Evolutionary conservation across 2,113 vertebrate genomes (phyloP).

Genomic region (Eulacestoma nigropectus): DNA sequence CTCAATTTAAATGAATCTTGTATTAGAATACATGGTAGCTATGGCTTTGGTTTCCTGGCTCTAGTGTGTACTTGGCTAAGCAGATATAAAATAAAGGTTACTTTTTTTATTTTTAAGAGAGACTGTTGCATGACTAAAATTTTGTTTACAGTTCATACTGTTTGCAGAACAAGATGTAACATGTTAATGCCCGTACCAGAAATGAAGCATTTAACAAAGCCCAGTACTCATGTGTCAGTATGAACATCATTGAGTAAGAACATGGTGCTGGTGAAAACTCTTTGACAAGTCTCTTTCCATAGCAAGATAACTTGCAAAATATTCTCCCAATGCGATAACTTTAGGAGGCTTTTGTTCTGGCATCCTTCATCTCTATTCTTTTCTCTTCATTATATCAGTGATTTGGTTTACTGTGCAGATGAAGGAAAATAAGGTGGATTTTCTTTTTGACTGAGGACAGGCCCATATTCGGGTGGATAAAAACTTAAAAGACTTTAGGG

Average conservation of each 20-base stretch:
- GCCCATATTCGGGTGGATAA: neutral
- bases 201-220: neutral
- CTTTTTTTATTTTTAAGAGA: neutral
- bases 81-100: neutral
- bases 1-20: neutral
- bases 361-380: neutral
- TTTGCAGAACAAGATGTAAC: neutral
- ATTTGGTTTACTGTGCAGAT: neutral
- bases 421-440: neutral
- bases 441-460: neutral
- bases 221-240: rapidly evolving
- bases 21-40: neutral
- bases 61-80: neutral
- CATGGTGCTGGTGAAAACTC: neutral
- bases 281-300: neutral
- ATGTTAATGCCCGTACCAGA: neutral
- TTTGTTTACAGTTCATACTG: neutral
- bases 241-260: neutral
- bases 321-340: neutral
- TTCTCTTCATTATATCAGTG: neutral
- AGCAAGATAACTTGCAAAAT: neutral
- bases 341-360: neutral
- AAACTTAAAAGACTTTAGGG: neutral
- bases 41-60: neutral
- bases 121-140: neutral